Conservation (phyloP, 35 echinoderm and acorn worm genomes). For the Patiria miniata region DNA sequence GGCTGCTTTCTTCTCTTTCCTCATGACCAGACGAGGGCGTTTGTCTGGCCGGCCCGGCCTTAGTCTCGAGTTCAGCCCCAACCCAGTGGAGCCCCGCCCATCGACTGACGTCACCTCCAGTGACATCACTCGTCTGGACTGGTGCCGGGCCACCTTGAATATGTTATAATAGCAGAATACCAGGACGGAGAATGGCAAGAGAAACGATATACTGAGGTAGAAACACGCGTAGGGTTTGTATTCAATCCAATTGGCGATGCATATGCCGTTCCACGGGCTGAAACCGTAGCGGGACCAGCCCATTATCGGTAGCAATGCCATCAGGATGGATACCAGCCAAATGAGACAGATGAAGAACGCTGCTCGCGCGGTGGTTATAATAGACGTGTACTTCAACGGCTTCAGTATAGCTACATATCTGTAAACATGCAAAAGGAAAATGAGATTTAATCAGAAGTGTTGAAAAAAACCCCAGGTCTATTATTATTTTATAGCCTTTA, state of each 20-base stretch:
- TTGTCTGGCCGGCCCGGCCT: conserved; percentile 1
- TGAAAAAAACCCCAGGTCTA: too few species aligned
- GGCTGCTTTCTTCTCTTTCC: conserved; percentile 80
- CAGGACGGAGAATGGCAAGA: conserved; percentile 64
- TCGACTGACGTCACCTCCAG: conserved; percentile 69
- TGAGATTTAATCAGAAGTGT: background rate
- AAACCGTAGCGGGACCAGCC: conserved; percentile 85
- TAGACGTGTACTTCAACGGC: conserved; percentile 84
- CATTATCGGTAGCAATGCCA: conserved; percentile 62
- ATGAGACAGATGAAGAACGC: conserved; percentile 52
- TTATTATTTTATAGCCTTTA: too few species aligned
- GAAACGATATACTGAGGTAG: conserved; percentile 69
- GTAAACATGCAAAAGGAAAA: conserved; percentile 25
- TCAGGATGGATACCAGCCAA: conserved; percentile 59
- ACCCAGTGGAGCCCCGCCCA: conserved; percentile 2
- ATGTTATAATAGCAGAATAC: conserved; percentile 81
- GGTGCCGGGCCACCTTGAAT: conserved; percentile 64
- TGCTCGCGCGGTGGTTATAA: conserved; percentile 72
- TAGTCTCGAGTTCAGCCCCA: background rate
- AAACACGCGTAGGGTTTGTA: conserved; percentile 63
- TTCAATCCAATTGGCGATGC: conserved; percentile 70
- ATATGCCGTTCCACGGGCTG: conserved; percentile 74
- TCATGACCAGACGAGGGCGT: conserved; percentile 49
- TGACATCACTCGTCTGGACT: conserved; percentile 72
- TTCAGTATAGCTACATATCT: conserved; percentile 88